Evolutionary conservation across 2,888 invertebrate species (phyloP).

Genomic region (Harpalus rufipes): DNA sequence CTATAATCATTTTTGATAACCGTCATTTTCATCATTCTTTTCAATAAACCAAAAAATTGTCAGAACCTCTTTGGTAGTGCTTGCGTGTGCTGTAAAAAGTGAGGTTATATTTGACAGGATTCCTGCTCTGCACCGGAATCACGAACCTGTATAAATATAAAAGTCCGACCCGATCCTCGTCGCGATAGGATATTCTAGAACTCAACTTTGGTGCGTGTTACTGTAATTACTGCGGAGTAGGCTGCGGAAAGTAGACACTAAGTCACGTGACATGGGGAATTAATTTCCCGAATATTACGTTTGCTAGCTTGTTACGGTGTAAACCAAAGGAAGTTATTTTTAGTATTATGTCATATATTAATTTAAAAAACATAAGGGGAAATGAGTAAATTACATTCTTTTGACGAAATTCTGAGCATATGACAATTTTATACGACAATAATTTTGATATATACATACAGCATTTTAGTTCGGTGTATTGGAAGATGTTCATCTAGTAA

Average conservation of each 20-base stretch:
- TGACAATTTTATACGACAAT: too few species aligned
- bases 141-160: slow-evolving; percentile 36
- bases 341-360: neutral
- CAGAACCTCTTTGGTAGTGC: neutral
- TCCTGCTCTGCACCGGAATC: slow-evolving; percentile 29
- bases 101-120: slow-evolving; percentile 43
- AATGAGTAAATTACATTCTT: neutral
- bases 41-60: neutral
- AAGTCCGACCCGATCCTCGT: neutral
- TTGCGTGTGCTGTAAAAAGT: neutral
- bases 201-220: slow-evolving; percentile 55
- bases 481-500: too few species aligned
- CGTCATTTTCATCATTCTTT: neutral
- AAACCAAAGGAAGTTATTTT: neutral
- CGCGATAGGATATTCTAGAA: slow-evolving; percentile 52
- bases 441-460: too few species aligned
- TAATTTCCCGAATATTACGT: slow-evolving; percentile 24
- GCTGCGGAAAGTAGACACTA: slow-evolving; percentile 59
- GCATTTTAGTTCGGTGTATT: too few species aligned
- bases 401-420: too few species aligned
- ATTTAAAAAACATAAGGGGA: neutral
- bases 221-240: slow-evolving; percentile 64
- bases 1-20: neutral
- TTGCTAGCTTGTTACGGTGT: neutral
- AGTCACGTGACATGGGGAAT: slow-evolving; percentile 61